Conservation (phyloP, 1,140 invertebrate species). For the Goniozus legneri region DNA sequence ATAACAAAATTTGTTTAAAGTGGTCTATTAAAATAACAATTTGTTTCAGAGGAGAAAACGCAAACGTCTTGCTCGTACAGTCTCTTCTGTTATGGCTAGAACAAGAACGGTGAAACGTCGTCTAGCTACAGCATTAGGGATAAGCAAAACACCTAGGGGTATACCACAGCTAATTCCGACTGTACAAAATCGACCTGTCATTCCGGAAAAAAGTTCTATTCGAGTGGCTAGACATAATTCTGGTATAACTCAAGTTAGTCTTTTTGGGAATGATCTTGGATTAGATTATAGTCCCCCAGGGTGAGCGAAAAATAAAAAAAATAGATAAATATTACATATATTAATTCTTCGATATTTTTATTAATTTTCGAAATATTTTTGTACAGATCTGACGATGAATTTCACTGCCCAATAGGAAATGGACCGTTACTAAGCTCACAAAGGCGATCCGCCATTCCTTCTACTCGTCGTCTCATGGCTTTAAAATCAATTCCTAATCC, state of each 20-base stretch:
- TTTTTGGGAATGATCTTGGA: conserved; percentile 39
- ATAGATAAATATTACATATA: background rate
- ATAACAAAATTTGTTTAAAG: no score
- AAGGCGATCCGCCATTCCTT: conserved; percentile 40
- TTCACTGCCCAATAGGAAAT: conserved; percentile 21
- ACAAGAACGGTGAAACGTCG: conserved; percentile 45
- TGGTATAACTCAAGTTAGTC: conserved; percentile 42
- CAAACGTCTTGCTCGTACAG: conserved; percentile 24
- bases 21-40: no score
- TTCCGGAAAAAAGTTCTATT: conserved; percentile 21
- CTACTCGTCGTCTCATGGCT: conserved; percentile 36
- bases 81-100: conserved; percentile 24
- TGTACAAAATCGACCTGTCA: conserved; percentile 40
- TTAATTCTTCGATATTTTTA: no score
- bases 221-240: conserved; percentile 28
- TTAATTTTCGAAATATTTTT: background rate
- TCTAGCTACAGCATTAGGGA: conserved; percentile 46
- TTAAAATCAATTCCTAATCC: conserved; percentile 50
- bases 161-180: conserved; percentile 42
- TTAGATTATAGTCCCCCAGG: conserved; percentile 46
- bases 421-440: conserved; percentile 30
- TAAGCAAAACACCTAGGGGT: conserved; percentile 39
- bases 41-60: conserved; percentile 24
- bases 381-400: conserved; percentile 43
- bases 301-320: conserved; percentile 27